Evolutionary conservation across 2,888 invertebrate genomes (phyloP).

Genomic region (Macaria notata): DNA sequence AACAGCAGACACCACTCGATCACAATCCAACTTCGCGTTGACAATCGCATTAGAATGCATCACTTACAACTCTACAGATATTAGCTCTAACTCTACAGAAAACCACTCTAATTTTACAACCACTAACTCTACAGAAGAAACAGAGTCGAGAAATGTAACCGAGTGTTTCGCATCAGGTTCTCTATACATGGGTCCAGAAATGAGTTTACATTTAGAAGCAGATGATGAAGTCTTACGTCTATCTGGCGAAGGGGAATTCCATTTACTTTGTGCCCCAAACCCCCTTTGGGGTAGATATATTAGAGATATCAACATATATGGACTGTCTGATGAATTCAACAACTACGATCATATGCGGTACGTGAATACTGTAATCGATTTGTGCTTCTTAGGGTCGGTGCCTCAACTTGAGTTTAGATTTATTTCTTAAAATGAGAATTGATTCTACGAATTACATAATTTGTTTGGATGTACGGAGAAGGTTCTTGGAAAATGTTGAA

Average conservation of each 20-base stretch:
- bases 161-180: constrained; percentile 53
- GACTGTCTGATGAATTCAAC: constrained; percentile 57
- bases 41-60: constrained; percentile 61
- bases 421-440: too few species aligned
- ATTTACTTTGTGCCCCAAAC: constrained; percentile 42
- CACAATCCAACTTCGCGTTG: constrained; percentile 49
- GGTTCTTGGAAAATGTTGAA: too few species aligned
- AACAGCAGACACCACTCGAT: constrained; percentile 59
- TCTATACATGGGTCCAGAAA: constrained; percentile 49
- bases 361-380: constrained; percentile 43
- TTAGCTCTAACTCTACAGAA: constrained; percentile 12
- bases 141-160: constrained; percentile 17
- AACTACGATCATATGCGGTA: constrained; percentile 64
- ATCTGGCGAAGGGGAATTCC: constrained; percentile 47
- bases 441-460: too few species aligned
- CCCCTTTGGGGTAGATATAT: constrained; percentile 47
- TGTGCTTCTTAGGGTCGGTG: constrained; percentile 41
- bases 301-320: constrained; percentile 57
- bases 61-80: constrained; percentile 14
- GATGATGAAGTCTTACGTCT: constrained; percentile 46
- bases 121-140: constrained; percentile 22
- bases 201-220: constrained; percentile 52
- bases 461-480: too few species aligned
- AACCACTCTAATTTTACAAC: too few species aligned
- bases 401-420: too few species aligned